Evolutionary conservation across 2,888 invertebrate genomes (phyloP).

Genomic region (Ischnura elegans): DNA sequence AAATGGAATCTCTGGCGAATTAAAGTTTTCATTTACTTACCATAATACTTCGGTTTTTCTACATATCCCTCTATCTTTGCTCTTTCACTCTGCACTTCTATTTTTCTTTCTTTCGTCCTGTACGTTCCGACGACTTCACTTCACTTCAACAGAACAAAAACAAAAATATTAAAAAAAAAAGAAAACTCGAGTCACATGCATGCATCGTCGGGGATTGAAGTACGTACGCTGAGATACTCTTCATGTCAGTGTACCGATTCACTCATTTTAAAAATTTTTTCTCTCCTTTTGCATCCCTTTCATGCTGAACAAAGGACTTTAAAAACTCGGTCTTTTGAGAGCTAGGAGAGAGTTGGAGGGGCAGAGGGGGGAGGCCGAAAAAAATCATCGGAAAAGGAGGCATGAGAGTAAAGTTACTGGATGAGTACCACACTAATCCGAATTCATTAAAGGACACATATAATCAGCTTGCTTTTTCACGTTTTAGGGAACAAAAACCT

Average conservation of each 20-base stretch:
- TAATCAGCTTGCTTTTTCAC: background rate
- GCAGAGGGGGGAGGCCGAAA: background rate
- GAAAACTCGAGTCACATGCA: background rate
- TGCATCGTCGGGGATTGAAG: background rate
- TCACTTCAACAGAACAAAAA: no score
- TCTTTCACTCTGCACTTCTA: background rate
- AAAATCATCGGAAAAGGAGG: background rate
- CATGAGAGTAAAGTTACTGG: background rate
- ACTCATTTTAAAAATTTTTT: background rate
- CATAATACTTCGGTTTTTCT: no score
- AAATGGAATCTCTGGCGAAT: background rate
- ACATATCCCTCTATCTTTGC: no score
- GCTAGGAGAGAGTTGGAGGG: background rate
- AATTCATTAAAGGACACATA: background rate
- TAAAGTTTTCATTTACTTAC: background rate
- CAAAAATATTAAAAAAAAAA: no score
- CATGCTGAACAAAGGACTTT: slow-evolving; percentile 1
- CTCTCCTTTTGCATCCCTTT: background rate
- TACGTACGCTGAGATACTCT: slow-evolving; percentile 4
- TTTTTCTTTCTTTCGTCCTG: background rate
- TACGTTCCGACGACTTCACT: background rate
- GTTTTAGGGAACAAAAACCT: background rate
- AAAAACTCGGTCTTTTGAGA: background rate
- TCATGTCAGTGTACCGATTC: slow-evolving; percentile 4
- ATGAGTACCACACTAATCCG: background rate